These are phyloP conservation scores for Cephus pulcher DNA, from an alignment of 2,888 invertebrate species.

Conservation along the genomic window DNA sequence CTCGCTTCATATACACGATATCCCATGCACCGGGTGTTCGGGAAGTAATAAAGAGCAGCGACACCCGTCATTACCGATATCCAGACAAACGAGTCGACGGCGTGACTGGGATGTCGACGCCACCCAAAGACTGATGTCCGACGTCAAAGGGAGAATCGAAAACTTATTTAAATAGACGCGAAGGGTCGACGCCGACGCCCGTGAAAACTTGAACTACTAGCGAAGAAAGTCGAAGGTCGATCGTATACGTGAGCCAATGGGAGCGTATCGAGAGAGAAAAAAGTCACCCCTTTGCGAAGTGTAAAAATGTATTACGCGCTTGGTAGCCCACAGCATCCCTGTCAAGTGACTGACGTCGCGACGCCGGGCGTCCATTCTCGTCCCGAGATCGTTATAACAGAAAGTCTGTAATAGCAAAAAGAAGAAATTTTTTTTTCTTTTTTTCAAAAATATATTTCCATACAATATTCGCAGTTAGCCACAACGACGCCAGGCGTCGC, in stretches of 20 bases:
- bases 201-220: background rate
- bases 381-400: background rate
- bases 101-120: slow-evolving; percentile 48
- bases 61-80: slow-evolving; percentile 45
- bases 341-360: background rate
- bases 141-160: slow-evolving; percentile 49
- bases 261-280: background rate
- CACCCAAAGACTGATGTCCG: slow-evolving; percentile 43
- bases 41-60: slow-evolving; percentile 46
- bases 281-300: slow-evolving; percentile 7
- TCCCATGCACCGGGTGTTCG: slow-evolving; percentile 47
- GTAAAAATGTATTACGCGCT: slow-evolving; percentile 21
- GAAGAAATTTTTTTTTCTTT: background rate
- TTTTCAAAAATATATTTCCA: background rate
- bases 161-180: slow-evolving; percentile 43
- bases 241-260: background rate
- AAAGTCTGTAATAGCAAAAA: background rate
- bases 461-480: background rate
- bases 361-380: background rate
- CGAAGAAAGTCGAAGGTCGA: background rate
- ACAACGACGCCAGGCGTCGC: background rate
- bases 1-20: slow-evolving; percentile 31
- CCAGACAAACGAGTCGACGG: slow-evolving; percentile 47
- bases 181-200: background rate
- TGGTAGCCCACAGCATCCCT: background rate